Base-by-base conservation (phyloP, 2,113 vertebrate species). In the Bambusicola thoracicus region DNA sequence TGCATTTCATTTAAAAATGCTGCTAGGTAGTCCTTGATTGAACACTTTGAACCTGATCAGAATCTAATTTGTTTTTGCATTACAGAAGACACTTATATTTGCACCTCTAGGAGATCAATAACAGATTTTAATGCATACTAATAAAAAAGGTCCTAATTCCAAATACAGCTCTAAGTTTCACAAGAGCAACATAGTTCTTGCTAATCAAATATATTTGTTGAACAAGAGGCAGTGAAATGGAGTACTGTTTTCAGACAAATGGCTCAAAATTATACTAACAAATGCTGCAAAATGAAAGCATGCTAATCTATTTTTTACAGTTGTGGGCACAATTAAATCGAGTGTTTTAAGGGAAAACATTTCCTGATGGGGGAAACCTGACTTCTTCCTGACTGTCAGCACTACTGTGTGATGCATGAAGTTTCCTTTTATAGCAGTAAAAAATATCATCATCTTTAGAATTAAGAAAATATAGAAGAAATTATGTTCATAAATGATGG, bases 1-100 rank as follows among this genome's bases (percentile, higher is more conserved):
- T 90, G 69, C 72, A 92, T 97, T 97, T 97, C 66, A 93, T 92
- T 97, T 89, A 84, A 92, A 96, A 97, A 96, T 94, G 68, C 91
- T 92, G 85, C 85, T 93, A 86, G 92, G 83, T 76, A 93, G 70
- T 94, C 91, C 66, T 87, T 95, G 96, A 97, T 93, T 97, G 91
- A 97, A 63, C 75, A 86, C 89, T 93, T 94, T 85, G 87, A 97
- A 96, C 90, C 78, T 97, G 92, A 96, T 90, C 89, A 93, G 94
- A 97, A 96, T 97, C 93, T 95, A 95, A 97, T 94, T 92, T 95
- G 90, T 5, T 82, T 70, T 85, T 61, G 21, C 81, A 79, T 95
- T 92, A 83, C 15, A 94, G 70, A 85, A 95, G 89, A 68, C 34
- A 61, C 66, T 94, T 96, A 59, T 36, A 94, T 95, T 95, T 96